Conservation (phyloP, 92 coral and sea anemone species). For the Ricordea florida region DNA sequence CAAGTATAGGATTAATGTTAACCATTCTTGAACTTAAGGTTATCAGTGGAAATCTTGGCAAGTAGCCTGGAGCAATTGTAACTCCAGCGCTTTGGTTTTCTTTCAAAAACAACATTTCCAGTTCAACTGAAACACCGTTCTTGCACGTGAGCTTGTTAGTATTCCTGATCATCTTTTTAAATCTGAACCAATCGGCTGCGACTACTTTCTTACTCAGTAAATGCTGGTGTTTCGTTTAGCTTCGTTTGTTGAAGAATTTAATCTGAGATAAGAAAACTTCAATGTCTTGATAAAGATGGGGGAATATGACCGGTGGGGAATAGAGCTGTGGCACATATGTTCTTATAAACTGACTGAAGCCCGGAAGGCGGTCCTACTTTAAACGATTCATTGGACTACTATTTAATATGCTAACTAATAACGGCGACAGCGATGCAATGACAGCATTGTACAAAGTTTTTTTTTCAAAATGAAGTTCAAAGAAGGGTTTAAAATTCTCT, state of each 20-base stretch:
- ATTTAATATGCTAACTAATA: too few relatives aligned
- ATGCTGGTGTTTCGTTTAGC: too few relatives aligned
- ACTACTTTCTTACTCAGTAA: too few relatives aligned
- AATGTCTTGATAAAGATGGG: constrained; percentile 24
- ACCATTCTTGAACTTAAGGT: constrained; percentile 60
- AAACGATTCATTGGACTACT: not conserved
- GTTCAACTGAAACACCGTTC: too few relatives aligned
- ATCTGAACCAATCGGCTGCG: too few relatives aligned
- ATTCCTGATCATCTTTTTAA: too few relatives aligned
- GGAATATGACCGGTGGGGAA: constrained; percentile 5
- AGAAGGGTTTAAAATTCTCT: too few relatives aligned
- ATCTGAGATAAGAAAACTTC: constrained; percentile 29
- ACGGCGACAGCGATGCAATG: too few relatives aligned
- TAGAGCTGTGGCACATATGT: constrained; percentile 25
- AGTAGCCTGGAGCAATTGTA: not conserved
- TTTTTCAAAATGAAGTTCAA: not conserved
- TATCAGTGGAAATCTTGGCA: constrained; percentile 34
- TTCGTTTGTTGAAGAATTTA: not conserved
- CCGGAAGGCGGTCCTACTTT: not conserved
- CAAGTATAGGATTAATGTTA: not conserved
- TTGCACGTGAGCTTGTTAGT: too few relatives aligned
- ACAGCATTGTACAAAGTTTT: too few relatives aligned
- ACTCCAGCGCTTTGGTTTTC: not conserved
- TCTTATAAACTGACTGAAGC: constrained; percentile 11
- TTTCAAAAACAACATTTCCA: too few relatives aligned